Conservation (phyloP, 2,888 invertebrate genomes). For the Dinocampus coccinellae region DNA sequence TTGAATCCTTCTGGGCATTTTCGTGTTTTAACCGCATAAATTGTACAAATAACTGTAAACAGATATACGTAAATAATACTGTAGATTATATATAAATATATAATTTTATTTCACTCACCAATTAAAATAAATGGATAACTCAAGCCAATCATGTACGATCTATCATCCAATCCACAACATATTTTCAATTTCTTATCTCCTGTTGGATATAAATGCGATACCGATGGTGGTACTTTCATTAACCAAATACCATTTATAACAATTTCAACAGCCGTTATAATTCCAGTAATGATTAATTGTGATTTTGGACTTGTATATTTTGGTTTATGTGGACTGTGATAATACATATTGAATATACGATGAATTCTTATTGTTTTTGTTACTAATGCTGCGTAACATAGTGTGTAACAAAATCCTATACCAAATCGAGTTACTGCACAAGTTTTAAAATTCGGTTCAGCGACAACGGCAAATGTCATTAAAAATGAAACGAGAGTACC, state of each 20-base stretch:
- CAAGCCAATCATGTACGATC: constrained; percentile 71
- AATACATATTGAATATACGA: constrained; percentile 70
- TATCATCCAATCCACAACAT: constrained; percentile 70
- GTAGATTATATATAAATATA: no score
- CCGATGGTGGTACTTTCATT: constrained; percentile 68
- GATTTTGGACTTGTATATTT: constrained; percentile 70
- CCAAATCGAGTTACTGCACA: constrained; percentile 72
- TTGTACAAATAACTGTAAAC: constrained; percentile 68
- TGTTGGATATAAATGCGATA: constrained; percentile 66
- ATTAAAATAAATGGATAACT: constrained; percentile 72
- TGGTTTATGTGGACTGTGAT: constrained; percentile 66
- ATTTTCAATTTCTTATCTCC: constrained; percentile 61
- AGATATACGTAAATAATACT: background rate
- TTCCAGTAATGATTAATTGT: constrained; percentile 71
- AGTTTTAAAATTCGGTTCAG: constrained; percentile 68
- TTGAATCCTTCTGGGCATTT: constrained; percentile 75
- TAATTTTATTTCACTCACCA: constrained; percentile 52
- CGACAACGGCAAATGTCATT: constrained; percentile 71
- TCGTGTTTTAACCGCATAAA: constrained; percentile 73
- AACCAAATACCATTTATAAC: constrained; percentile 71
- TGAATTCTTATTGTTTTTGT: constrained; percentile 73
- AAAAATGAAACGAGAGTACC: constrained; percentile 71
- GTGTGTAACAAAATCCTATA: constrained; percentile 72
- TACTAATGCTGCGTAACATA: constrained; percentile 72
- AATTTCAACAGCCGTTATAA: constrained; percentile 70